Evolutionary conservation across 1,140 invertebrate genomes (phyloP).

Genomic region (Euschistus heros): DNA sequence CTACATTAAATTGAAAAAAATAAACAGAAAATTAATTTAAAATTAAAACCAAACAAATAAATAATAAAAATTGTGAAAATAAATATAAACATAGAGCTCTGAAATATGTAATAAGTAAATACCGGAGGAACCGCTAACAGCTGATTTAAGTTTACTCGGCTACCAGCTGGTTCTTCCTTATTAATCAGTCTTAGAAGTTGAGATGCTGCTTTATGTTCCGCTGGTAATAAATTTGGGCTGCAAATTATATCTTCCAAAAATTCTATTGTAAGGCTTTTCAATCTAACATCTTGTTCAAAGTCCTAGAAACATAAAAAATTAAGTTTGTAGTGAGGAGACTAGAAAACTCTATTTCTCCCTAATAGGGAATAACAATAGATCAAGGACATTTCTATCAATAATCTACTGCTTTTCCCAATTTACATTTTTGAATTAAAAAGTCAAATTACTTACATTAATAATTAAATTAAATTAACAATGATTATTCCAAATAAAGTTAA

Average conservation of each 20-base stretch:
- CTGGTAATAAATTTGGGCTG: slow-evolving; percentile 73
- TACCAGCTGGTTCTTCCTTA: slow-evolving; percentile 51
- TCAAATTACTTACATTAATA: too few species aligned
- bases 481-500: too few species aligned
- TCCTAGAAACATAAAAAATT: slow-evolving; percentile 44
- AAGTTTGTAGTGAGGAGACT: background rate
- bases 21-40: too few species aligned
- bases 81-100: too few species aligned
- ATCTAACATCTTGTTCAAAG: slow-evolving; percentile 66
- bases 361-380: background rate
- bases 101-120: too few species aligned
- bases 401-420: too few species aligned
- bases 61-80: too few species aligned
- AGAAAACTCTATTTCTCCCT: background rate
- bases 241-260: slow-evolving; percentile 82
- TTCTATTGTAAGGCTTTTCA: slow-evolving; percentile 69
- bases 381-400: too few species aligned
- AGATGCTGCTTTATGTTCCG: slow-evolving; percentile 79
- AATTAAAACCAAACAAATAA: too few species aligned
- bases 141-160: slow-evolving; percentile 55
- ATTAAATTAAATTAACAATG: too few species aligned
- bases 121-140: slow-evolving; percentile 63
- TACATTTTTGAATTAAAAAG: too few species aligned
- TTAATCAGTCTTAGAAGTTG: slow-evolving; percentile 69
- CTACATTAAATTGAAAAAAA: too few species aligned